phyloP scores from a whole-genome alignment of 1,140 invertebrate genomes.

The Rhysida immarginata region DNA sequence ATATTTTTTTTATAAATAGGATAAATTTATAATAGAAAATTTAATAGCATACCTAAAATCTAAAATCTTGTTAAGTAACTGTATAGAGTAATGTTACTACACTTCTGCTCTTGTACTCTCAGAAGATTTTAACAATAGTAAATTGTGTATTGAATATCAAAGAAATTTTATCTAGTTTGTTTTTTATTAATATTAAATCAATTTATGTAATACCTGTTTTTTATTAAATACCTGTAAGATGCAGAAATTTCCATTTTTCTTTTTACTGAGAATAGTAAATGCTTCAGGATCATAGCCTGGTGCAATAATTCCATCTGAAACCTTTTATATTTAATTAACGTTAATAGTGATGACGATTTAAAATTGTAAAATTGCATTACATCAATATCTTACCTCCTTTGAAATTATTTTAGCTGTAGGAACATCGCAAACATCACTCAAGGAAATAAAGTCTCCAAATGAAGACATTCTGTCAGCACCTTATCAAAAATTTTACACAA shows the following conservation, averaged over 20 bases:
- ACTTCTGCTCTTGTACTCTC: too few species aligned
- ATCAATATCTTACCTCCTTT: constrained; percentile 39
- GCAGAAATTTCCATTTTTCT: constrained; percentile 88
- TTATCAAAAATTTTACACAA: too few species aligned
- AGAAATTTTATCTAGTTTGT: too few species aligned
- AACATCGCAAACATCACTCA: constrained; percentile 82
- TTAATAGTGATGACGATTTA: not conserved
- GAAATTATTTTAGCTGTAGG: constrained; percentile 60
- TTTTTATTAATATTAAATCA: too few species aligned
- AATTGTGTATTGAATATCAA: too few species aligned
- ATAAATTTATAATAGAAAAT: too few species aligned
- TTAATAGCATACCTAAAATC: too few species aligned
- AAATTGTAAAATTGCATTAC: not conserved
- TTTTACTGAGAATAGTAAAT: constrained; percentile 76
- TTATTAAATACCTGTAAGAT: constrained; percentile 47
- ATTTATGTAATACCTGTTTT: too few species aligned
- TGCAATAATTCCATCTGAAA: constrained; percentile 94
- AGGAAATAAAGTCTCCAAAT: constrained; percentile 92
- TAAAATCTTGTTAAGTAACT: too few species aligned
- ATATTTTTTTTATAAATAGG: too few species aligned
- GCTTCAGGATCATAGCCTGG: constrained; percentile 75
- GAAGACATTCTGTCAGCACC: constrained; percentile 98
- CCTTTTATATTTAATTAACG: too few species aligned
- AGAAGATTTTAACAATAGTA: too few species aligned
- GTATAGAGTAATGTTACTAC: not conserved